Base-by-base conservation (phyloP, 1,140 invertebrate species). In the Drosophila truncata region DNA sequence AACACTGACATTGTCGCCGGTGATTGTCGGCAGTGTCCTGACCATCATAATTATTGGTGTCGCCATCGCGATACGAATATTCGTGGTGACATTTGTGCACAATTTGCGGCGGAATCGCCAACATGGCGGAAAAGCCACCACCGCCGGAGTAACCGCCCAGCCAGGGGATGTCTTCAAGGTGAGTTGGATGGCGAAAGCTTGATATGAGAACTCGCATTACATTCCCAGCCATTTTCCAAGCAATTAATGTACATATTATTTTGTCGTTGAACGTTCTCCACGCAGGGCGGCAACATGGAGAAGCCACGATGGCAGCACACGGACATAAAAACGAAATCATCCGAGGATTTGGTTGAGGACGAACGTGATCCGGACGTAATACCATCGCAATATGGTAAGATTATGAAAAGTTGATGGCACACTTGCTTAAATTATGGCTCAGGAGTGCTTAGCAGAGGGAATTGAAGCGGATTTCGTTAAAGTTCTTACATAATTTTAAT, bases 301-400 rank as follows among this genome's bases (percentile, higher is more conserved):
- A 92, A 92, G 73, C 91, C 91, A 35, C 91, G 92, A 3, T 93
- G 92, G 92, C 92, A 93, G 57, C 91, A 93, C 73, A 93, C 91
- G 20, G 92, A 93, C 50, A 91, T 91, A 64, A 93, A 93, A 81
- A 91, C 91, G 27, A 93, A 93, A 82, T 82, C 92, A 82, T 81
- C 82, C 14, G 92, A 92, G 61, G 91, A 93, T 78, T 76, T 92
- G 57, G 86, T 92, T 27, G 92, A 93, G 57, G 94, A 96, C 75
- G 95, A 96, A 92, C 94, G 95, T 88, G 95, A 96, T 93, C 95
- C 95, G 20, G 95, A 96, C 93, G 94, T 96, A 41, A 96, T 96
- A 88, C 96, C 95, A 67, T 95, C 95, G 55, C 96, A 96, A 93
- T 96, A 95, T 80, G 95, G 95, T 96, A 93, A 94, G 93, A 62